These are phyloP conservation scores for Clamator glandarius DNA, from an alignment of 2,797 vertebrate species.

Conservation along the genomic window DNA sequence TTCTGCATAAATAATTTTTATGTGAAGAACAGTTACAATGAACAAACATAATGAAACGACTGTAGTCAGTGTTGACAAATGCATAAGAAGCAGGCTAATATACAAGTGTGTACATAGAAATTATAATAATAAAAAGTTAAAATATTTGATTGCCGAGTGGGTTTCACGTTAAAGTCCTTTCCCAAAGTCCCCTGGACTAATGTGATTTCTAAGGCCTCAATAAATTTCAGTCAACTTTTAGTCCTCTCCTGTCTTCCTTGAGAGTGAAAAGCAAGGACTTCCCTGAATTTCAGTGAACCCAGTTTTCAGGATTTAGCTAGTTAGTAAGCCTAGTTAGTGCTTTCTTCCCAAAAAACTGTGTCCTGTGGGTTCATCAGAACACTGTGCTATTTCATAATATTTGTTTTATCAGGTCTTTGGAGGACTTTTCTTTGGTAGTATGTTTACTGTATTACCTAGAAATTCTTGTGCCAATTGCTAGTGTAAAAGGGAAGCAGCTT, in stretches of 20 bases:
- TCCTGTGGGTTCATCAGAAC: not conserved
- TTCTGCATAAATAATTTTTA: conserved; percentile 13
- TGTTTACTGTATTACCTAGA: not conserved
- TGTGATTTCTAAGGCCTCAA: not conserved
- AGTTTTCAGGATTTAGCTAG: not conserved
- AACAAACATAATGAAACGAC: not conserved
- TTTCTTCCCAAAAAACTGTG: not conserved
- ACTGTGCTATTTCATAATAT: not conserved
- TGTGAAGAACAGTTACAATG: not conserved
- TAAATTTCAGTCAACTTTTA: not conserved
- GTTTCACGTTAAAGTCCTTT: not conserved
- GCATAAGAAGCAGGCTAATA: not conserved
- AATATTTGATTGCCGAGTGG: not conserved
- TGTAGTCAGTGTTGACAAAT: not conserved
- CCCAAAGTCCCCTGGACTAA: not conserved
- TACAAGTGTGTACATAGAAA: not conserved
- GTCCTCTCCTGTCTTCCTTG: not conserved
- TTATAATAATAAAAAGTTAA: not conserved
- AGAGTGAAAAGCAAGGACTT: not conserved
- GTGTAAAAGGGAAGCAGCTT: not conserved
- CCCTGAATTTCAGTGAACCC: not conserved
- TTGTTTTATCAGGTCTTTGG: not conserved
- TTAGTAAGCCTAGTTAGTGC: not conserved
- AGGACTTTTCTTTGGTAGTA: not conserved
- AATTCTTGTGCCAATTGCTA: not conserved